Base-by-base conservation (phyloP, 2,888 invertebrate species). In the Aproaerema taeniolella region DNA sequence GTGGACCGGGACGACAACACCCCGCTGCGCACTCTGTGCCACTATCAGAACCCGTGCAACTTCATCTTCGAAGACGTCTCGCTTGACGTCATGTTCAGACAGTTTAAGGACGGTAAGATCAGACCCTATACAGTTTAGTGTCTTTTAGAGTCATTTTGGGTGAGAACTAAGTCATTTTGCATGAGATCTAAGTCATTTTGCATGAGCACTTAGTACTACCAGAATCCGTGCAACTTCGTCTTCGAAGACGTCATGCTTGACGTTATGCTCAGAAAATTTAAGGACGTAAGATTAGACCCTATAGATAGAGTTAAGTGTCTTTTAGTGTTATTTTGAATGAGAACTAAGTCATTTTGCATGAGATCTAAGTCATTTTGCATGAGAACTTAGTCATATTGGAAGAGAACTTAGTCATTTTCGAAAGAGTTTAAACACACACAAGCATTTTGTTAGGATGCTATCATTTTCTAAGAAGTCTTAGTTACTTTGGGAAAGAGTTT, bases 1-100 rank as follows among this genome's bases (percentile, higher is more conserved):
- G 94, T 99, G 52, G 99, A 99, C 86, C 98, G 99, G 0, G 98
- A 99, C 75, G 99, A 99, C 82, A 96, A 96, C 79, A 97, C 97
- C 9, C 96, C 96, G 1, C 85, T 99, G 45, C 93, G 93, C 62
- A 97, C 97, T 0, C 89, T 98, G 38, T 96, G 96, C 78, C 95
- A 96, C 85, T 97, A 97, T 83, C 96, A 98, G 77, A 98, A 99
- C 86, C 93, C 95, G 0, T 95, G 97, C 67, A 95, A 97, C 79
- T 98, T 97, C 71, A 96, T 99, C 12, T 97, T 97, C 69, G 97
- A 98, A 64, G 98, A 99, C 67, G 94, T 95, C 47, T 98, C 97
- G 0, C 82, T 99, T 35, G 97, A 98, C 63, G 90, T 95, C 35
- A 97, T 99, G 93, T 92, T 99, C 66, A 95, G 95, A 68, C 97